Evolutionary conservation across 1,140 invertebrate species (phyloP), one percentile per base, ranked within the genome.

Genomic region (Drosophila sproati): DNA sequence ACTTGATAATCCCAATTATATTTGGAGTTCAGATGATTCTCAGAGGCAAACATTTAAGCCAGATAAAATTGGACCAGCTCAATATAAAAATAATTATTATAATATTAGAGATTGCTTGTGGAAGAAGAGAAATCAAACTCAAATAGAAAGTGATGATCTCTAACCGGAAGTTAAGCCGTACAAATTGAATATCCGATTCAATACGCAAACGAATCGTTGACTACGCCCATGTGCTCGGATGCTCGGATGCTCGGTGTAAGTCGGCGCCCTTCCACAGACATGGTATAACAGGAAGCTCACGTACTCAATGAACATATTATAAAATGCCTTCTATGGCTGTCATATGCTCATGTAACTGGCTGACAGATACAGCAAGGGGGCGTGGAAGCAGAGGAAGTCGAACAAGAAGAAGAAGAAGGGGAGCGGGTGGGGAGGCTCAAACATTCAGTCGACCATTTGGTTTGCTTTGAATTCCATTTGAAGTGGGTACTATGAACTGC

Each of bases 271-370:
- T 29, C 31, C 41, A 43, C 7, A 32, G 28, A 28, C 57, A 29
- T 55, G 47, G 28, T 20, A 31, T 41, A 48, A 69, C 56, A 70
- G 72, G 72, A 74, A 74, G 83, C 83, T 80, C 82, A 87, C 79
- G 83, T 88, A 87, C 73, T 88, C 77, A 76, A 82, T 83, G 72
- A 70, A 70, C 72, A 74, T 80, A 79, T 82, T 87, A 87, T 80
- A 82, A 82, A 87, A 81, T 89, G 86, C 83, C 85, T 85, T 86
- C 86, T 77, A 73, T 75, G 72, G 63, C 73, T 73, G 68, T 77
- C 78, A 80, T 80, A 73, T 73, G 78, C 64, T 88, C 72, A 81
- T 89, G 85, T 88, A 89, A 88, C 85, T 88, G 85, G 80, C 73
- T 80, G 73, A 66, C 56, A 67, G 41, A 54, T 54, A 52, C 48